Conservation (phyloP, 1,140 invertebrate genomes). For the Aphaenogaster ashmeadi region DNA sequence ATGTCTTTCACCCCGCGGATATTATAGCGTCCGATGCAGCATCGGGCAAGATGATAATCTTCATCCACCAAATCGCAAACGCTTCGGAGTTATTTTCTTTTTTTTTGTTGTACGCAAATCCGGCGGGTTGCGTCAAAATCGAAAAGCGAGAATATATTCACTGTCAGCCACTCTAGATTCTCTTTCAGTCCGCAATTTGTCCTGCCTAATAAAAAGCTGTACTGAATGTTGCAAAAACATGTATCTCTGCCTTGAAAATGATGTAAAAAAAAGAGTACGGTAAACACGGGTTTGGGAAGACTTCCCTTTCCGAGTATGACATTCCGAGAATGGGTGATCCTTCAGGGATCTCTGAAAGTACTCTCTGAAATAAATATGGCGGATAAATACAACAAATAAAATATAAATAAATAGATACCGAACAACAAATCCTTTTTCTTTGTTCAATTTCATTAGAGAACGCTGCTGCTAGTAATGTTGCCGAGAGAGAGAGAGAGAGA, state of each 20-base stretch:
- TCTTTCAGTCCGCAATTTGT: background rate
- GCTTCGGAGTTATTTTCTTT: background rate
- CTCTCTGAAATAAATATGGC: background rate
- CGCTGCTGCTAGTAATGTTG: background rate
- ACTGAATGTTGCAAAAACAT: background rate
- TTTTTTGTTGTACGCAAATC: background rate
- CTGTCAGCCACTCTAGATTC: background rate
- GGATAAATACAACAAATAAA: background rate
- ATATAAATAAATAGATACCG: background rate
- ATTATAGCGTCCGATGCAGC: background rate
- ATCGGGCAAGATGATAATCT: background rate
- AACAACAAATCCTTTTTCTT: background rate
- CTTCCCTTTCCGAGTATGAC: background rate
- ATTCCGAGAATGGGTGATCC: background rate
- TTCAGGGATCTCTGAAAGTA: no score
- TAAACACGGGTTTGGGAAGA: background rate
- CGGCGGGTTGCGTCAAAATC: background rate
- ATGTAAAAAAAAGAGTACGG: background rate
- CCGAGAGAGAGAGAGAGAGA: background rate
- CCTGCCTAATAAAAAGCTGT: background rate
- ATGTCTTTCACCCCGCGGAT: background rate
- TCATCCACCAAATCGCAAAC: background rate
- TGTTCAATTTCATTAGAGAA: background rate
- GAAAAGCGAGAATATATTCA: constrained; percentile 13
- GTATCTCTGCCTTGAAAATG: background rate